Base-by-base conservation (phyloP, 53 echinoderm and acorn worm genomes). In the Paracentrotus lividus region DNA sequence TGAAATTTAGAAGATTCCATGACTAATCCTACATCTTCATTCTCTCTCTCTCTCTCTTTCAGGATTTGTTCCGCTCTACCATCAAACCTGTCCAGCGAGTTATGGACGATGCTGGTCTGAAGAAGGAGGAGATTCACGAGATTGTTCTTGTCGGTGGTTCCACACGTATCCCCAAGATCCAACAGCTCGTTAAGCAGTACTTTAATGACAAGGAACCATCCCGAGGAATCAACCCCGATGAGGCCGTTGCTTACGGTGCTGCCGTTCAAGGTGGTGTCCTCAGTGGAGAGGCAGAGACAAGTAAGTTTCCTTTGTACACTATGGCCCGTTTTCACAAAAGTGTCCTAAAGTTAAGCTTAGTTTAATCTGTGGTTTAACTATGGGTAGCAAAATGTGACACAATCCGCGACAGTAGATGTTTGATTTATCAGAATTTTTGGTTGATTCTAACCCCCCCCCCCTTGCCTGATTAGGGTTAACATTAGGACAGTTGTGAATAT, bases 181-280 rank as follows among this genome's bases (percentile, higher is more conserved):
- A 98, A 88, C 86, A 95, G 40, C 93, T 98, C 8, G 98, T 98
- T 6, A 98, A 98, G 91, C 88, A 95, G 14, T 95, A 85, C 85
- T 98, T 98, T 49, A 85, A 97, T 60, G 90, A 90, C n/a, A 98
- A 98, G 94, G 98, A 98, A 93, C 98, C 98, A 13, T 98, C 98
- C 58, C 94, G 98, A 24, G 98, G 98, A 85, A 98, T 98, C 96
- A 98, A 98, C 95, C 98, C 98, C n/a, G 98, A 98, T 75, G 98
- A 98, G 91, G 98, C 98, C 91, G 98, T 98, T 14, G 98, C 98
- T 20, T 98, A 98, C 59, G 98, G 98, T 90, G 98, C 98, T 68
- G 98, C 98, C 76, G 98, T 98, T 53, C 98, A 98, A 81, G 98
- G 95, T 24, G 98, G 98, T 84, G 98, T 98, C 8, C 94, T 98